Evolutionary conservation across 2,888 invertebrate genomes (phyloP).

Genomic region (Troides aeacus): DNA sequence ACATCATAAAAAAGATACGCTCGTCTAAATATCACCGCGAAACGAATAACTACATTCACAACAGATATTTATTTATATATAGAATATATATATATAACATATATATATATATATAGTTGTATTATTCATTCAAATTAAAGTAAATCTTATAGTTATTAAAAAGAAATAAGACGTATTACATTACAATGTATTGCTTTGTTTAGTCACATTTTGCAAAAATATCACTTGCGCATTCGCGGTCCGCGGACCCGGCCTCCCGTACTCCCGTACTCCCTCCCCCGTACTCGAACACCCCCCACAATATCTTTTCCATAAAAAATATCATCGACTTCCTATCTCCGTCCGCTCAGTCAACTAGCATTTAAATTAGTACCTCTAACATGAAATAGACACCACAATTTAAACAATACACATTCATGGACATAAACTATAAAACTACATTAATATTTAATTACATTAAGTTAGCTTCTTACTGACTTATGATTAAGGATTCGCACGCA

Average conservation of each 20-base stretch:
- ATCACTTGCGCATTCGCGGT: slow-evolving; percentile 74
- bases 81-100: slow-evolving; percentile 44
- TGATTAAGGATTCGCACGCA: slow-evolving; percentile 44
- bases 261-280: slow-evolving; percentile 28
- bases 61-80: slow-evolving; percentile 54
- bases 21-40: slow-evolving; percentile 78
- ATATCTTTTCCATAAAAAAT: slow-evolving; percentile 70
- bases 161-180: slow-evolving; percentile 82
- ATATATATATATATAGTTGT: slow-evolving; percentile 42
- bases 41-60: slow-evolving; percentile 78
- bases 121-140: slow-evolving; percentile 65
- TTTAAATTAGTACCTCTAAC: slow-evolving; percentile 72
- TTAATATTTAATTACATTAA: slow-evolving; percentile 57
- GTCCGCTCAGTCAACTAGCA: slow-evolving; percentile 73
- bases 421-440: slow-evolving; percentile 73
- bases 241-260: slow-evolving; percentile 41
- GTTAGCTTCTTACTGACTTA: slow-evolving; percentile 66
- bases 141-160: slow-evolving; percentile 74
- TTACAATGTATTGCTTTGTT: slow-evolving; percentile 89
- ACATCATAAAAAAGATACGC: slow-evolving; percentile 78
- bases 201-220: slow-evolving; percentile 85
- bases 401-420: slow-evolving; percentile 78
- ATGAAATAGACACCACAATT: slow-evolving; percentile 79
- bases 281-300: slow-evolving; percentile 43
- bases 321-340: slow-evolving; percentile 64